Conservation (phyloP, 2,797 vertebrate genomes). For the Catharus ustulatus region DNA sequence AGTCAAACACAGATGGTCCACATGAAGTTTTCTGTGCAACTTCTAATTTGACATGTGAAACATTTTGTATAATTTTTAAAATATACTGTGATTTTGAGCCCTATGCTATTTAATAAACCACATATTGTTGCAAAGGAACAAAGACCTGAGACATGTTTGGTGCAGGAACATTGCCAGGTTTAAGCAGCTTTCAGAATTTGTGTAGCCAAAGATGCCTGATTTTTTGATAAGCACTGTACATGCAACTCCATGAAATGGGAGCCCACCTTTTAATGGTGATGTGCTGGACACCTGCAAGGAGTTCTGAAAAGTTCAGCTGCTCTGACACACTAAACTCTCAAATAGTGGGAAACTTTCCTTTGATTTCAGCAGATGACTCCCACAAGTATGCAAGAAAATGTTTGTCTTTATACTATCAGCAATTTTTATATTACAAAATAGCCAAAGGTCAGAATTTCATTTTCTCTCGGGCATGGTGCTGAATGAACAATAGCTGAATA, state of each 20-base stretch:
- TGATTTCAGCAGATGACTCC: neutral
- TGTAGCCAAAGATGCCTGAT: neutral
- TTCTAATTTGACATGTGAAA: slow-evolving; percentile 33
- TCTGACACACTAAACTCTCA: neutral
- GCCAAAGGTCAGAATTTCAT: neutral
- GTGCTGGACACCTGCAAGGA: neutral
- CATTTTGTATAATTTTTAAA: slow-evolving; percentile 29
- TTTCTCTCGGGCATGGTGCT: neutral
- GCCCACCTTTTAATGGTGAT: neutral
- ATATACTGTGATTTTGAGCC: neutral
- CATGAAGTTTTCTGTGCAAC: slow-evolving; percentile 43
- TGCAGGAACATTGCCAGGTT: neutral
- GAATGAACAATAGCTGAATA: slow-evolving; percentile 29
- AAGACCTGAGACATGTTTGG: neutral
- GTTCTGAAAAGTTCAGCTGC: neutral
- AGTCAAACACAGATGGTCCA: slow-evolving; percentile 45
- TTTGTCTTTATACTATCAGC: neutral
- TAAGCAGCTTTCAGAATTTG: neutral
- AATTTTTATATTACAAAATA: neutral
- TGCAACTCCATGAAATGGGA: neutral
- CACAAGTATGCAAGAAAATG: neutral
- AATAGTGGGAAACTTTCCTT: neutral
- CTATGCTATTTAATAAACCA: neutral
- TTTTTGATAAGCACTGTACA: neutral
- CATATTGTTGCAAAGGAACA: neutral